Conservation (phyloP, 2,888 invertebrate genomes). For the Rambutsinella grinnellia region DNA sequence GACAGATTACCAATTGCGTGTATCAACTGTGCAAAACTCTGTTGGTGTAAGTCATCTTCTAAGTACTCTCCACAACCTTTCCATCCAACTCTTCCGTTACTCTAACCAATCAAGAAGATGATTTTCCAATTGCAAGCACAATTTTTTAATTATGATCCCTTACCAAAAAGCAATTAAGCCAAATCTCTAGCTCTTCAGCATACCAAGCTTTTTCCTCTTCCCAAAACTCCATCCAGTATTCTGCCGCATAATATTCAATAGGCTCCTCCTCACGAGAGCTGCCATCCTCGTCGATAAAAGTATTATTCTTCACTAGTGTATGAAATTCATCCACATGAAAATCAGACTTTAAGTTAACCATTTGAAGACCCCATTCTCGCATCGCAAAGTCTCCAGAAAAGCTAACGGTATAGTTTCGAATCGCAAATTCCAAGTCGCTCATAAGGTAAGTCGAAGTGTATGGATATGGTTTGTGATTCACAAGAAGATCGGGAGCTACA, state of each 20-base stretch:
- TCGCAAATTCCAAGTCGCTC: not conserved
- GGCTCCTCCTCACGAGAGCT: too few species aligned
- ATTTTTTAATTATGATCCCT: not conserved
- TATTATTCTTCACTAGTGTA: too few species aligned
- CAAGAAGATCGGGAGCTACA: too few species aligned
- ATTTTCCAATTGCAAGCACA: not conserved
- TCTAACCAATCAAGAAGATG: not conserved
- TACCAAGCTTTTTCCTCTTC: not conserved
- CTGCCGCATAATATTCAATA: too few species aligned
- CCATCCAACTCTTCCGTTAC: not conserved
- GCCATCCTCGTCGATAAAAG: too few species aligned
- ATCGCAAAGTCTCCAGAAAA: not conserved
- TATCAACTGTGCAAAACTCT: not conserved
- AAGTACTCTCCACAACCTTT: not conserved
- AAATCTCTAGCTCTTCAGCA: not conserved
- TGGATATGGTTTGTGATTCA: too few species aligned
- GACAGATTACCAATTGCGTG: not conserved
- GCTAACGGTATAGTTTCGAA: not conserved
- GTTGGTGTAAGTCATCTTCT: not conserved
- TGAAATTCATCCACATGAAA: not conserved
- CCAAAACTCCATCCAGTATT: not conserved
- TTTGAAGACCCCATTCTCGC: not conserved
- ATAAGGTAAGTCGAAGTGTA: too few species aligned
- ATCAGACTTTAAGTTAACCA: not conserved
- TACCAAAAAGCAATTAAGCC: conserved; percentile 11